Evolutionary conservation across 2,797 vertebrate species (phyloP).

Genomic region (Enteromius treurensis): DNA sequence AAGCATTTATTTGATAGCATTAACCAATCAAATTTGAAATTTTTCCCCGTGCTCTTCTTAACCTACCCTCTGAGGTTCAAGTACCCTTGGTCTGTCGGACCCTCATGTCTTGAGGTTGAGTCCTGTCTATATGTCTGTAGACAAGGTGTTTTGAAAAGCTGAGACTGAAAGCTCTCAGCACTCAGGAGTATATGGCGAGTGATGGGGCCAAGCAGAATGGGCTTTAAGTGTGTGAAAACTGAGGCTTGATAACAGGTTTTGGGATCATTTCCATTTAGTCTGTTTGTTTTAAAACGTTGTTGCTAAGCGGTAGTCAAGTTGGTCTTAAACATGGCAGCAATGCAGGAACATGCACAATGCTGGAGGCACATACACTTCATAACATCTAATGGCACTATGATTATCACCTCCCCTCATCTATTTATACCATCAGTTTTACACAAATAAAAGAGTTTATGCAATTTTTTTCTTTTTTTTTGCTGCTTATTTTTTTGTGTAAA

Average conservation of each 20-base stretch:
- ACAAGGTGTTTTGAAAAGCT: slow-evolving; percentile 87
- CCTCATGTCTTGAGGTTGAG: slow-evolving; percentile 7
- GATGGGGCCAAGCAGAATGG: slow-evolving; percentile 81
- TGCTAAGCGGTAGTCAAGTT: slow-evolving; percentile 74
- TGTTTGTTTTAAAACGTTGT: slow-evolving; percentile 71
- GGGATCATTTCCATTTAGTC: slow-evolving; percentile 79
- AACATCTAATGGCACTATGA: not conserved
- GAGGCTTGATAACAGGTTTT: slow-evolving; percentile 85
- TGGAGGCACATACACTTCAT: slow-evolving; percentile 8
- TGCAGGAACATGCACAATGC: not conserved
- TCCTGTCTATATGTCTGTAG: slow-evolving; percentile 67
- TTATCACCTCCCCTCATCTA: not conserved
- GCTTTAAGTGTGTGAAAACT: slow-evolving; percentile 83
- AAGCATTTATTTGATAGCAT: not conserved
- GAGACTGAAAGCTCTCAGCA: slow-evolving; percentile 78
- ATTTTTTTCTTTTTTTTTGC: not conserved
- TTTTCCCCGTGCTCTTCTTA: not conserved
- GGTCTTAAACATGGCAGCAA: slow-evolving; percentile 71
- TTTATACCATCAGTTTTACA: not conserved
- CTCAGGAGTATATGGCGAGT: slow-evolving; percentile 81
- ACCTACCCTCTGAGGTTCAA: not conserved
- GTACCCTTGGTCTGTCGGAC: not conserved
- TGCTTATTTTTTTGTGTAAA: not conserved
- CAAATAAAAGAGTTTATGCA: not conserved
- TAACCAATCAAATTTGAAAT: not conserved